Conservation (phyloP, 2,888 invertebrate species). For the Leistus spinibarbis region DNA sequence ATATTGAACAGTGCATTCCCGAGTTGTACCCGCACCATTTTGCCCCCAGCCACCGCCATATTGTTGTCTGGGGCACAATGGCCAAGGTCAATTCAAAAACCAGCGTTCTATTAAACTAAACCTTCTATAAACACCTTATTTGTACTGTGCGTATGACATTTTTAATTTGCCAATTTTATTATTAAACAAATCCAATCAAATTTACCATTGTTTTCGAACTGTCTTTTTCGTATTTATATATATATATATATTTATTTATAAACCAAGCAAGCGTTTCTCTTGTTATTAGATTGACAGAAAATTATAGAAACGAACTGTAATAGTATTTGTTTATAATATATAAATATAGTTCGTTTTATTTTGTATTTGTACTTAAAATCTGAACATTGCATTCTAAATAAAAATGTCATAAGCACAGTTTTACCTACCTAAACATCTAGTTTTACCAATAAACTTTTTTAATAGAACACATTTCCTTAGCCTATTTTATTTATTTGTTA, state of each 20-base stretch:
- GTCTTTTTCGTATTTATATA: not conserved
- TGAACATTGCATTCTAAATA: slow-evolving; percentile 28
- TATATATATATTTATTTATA: not conserved
- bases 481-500: slow-evolving; percentile 41
- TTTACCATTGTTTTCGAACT: not conserved
- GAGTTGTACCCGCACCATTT: slow-evolving; percentile 14
- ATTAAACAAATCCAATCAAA: slow-evolving; percentile 1
- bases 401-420: slow-evolving; percentile 32
- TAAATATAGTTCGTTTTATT: not conserved
- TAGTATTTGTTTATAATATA: not conserved
- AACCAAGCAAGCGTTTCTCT: not conserved
- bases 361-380: slow-evolving; percentile 35
- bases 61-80: slow-evolving; percentile 15
- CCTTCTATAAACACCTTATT: slow-evolving; percentile 38
- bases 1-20: slow-evolving; percentile 30
- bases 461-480: slow-evolving; percentile 55
- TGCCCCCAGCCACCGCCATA: not conserved
- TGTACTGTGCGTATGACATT: slow-evolving; percentile 22
- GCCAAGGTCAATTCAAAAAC: slow-evolving; percentile 13
- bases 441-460: slow-evolving; percentile 53
- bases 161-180: slow-evolving; percentile 20
- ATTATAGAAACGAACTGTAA: not conserved
- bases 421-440: slow-evolving; percentile 53
- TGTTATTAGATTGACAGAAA: not conserved
- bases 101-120: slow-evolving; percentile 34